A percentile compares a stretch with the other conserved stretches of the same genome.
These are phyloP conservation scores for Pachydiplax longipennis DNA, from an alignment of 2,888 invertebrate genomes.

Conservation along the genomic window DNA sequence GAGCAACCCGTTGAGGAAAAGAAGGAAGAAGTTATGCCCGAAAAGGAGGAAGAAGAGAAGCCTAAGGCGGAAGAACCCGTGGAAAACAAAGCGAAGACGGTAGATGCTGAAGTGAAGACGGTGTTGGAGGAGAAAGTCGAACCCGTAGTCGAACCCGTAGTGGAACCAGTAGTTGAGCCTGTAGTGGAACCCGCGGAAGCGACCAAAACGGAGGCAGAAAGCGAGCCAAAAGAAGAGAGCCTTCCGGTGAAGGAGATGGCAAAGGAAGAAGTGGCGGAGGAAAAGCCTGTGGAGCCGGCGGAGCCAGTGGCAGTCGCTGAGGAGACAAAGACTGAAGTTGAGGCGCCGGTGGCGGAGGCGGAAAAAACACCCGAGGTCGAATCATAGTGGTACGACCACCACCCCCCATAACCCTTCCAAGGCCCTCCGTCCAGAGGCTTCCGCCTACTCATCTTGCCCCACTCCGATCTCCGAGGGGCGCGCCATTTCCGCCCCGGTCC, in stretches of 20 bases:
- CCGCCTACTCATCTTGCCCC: constrained; percentile 43
- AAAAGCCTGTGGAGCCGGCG: not conserved
- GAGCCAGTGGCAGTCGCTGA: not conserved
- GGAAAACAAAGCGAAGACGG: constrained; percentile 12
- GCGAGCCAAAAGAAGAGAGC: constrained; percentile 55
- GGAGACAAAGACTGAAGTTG: constrained; percentile 15
- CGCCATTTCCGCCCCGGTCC: constrained; percentile 34
- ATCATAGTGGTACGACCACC: constrained; percentile 4
- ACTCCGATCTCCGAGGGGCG: constrained; percentile 39
- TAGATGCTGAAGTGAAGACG: constrained; percentile 51
- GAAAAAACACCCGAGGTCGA: constrained; percentile 23
- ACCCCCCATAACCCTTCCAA: not conserved
- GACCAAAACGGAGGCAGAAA: constrained; percentile 58
- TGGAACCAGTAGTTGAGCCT: constrained; percentile 55
- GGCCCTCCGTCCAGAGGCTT: constrained; percentile 38
- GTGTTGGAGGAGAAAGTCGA: constrained; percentile 52
- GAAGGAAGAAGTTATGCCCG: constrained; percentile 52
- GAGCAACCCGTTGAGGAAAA: constrained; percentile 49
- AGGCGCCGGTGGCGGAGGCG: constrained; percentile 15
- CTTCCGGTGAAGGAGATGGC: constrained; percentile 45
- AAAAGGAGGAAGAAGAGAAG: constrained; percentile 52
- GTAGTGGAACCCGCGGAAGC: constrained; percentile 59
- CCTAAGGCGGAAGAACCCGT: constrained; percentile 46
- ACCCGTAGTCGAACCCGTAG: constrained; percentile 52
- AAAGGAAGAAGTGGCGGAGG: not conserved